Base-by-base conservation (phyloP, 2,888 invertebrate genomes). In the Leptarthrus brevirostris region DNA sequence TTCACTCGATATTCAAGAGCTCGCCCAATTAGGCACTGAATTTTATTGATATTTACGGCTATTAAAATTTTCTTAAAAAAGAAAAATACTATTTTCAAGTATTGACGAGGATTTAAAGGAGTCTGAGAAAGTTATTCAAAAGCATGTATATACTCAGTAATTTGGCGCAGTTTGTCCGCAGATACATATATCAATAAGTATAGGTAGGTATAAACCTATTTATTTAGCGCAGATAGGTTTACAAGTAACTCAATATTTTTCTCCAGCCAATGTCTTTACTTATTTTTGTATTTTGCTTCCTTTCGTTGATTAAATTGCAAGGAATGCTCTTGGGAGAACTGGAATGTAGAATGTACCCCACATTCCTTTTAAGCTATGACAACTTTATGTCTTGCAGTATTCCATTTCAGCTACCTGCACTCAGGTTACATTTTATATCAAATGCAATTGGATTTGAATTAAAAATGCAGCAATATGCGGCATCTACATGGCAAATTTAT, bases 251-350 rank as follows among this genome's bases (percentile, higher is more conserved):
- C 8, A 30, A 8, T 30, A 30, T 8, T 30, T 5, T 10, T 10
- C 26, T 12, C 12, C 36, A 18, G 5, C 58, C 12, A 20, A 36
- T 20, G 14, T 16, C 16, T 58, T 58, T 58, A 58, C n/a, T 40
- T 40, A 40, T 40, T 40, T 12, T 40, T n/a, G 6, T 40, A 40
- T 40, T 40, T 12, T 40, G 40, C 36, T 58, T 58, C 26, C 58
- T 58, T 12, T 36, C 18, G 36, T 58, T 58, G 58, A 58, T 58
- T 58, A 36, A 58, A 58, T 40, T 58, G 58, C 58, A 36, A 18
- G 36, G 26, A 58, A 36, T 58, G 36, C 36, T 58, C n/a, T 6
- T 18, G 18, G 36, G 36, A 12, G 26, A 6, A 34, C 20, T 36
- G 34, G 20, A 58, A 58, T 36, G 8, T 40, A 40, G n/a, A n/a